Percentiles rank a stretch among this genome's conserved stretches.
Conservation (phyloP, 2,797 vertebrate genomes). For the Champsocephalus gunnari region DNA sequence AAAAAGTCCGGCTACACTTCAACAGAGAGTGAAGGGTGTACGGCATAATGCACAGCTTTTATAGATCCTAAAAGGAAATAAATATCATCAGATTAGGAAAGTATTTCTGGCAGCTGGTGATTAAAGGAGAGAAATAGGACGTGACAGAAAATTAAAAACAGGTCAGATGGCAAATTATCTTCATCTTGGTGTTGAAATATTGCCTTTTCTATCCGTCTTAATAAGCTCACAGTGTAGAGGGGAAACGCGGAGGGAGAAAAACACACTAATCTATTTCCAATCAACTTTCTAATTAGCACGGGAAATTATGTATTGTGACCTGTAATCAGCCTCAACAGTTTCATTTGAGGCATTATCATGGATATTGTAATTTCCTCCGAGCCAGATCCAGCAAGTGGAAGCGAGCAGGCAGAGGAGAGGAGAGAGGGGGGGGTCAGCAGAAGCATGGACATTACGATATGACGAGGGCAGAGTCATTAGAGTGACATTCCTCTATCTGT, state of each 20-base stretch:
- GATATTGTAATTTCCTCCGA: slow-evolving; percentile 79
- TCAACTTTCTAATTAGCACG: slow-evolving; percentile 80
- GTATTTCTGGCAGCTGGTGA: slow-evolving; percentile 14
- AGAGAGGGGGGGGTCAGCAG: slow-evolving; percentile 46
- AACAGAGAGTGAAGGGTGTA: slow-evolving; percentile 10
- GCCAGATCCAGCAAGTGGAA: slow-evolving; percentile 54
- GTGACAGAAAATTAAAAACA: slow-evolving; percentile 24
- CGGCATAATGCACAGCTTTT: slow-evolving; percentile 2
- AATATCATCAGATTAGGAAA: slow-evolving; percentile 16
- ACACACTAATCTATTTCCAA: slow-evolving; percentile 81
- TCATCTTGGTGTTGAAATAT: slow-evolving; percentile 37
- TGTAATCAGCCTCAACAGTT: slow-evolving; percentile 79
- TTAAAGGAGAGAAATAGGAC: slow-evolving; percentile 31
- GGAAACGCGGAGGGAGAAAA: slow-evolving; percentile 61
- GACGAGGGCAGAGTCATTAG: slow-evolving; percentile 67
- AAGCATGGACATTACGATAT: slow-evolving; percentile 69
- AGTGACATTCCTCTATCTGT: slow-evolving; percentile 72
- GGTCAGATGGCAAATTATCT: slow-evolving; percentile 34
- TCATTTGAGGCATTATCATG: slow-evolving; percentile 79
- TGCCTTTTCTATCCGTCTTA: slow-evolving; percentile 52
- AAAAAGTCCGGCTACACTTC: slow-evolving; percentile 27
- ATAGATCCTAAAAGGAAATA: slow-evolving; percentile 27
- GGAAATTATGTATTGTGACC: slow-evolving; percentile 81
- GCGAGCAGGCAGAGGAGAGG: slow-evolving; percentile 29
- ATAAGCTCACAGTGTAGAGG: slow-evolving; percentile 51